phyloP scores from a whole-genome alignment of 2,888 invertebrate species.

The Anarsia innoxiella region DNA sequence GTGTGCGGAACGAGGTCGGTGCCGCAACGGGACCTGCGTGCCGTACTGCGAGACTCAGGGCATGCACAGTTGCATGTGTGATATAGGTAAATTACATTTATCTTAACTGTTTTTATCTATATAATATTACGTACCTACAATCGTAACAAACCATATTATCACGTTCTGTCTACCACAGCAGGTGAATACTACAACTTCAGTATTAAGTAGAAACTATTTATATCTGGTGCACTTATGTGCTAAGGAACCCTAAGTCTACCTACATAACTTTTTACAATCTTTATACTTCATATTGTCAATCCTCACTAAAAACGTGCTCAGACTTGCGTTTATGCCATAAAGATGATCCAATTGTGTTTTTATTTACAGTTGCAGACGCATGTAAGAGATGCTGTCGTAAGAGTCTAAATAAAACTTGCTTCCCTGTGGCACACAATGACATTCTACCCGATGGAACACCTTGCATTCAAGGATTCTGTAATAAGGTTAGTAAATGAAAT shows the following conservation, averaged over 20 bases:
- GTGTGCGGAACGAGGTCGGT: slow-evolving; percentile 94
- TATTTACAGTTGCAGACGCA: slow-evolving; percentile 84
- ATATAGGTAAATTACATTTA: slow-evolving; percentile 80
- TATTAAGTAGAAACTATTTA: no score
- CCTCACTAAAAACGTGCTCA: no score
- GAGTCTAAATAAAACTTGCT: slow-evolving; percentile 93
- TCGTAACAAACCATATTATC: no score
- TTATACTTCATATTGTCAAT: no score
- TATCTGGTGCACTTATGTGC: neutral
- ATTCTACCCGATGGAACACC: slow-evolving; percentile 95
- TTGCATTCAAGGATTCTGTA: slow-evolving; percentile 97
- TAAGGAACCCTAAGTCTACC: no score
- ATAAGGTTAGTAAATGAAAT: slow-evolving; percentile 86
- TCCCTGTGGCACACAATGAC: slow-evolving; percentile 91
- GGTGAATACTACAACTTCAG: no score
- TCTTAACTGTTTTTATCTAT: no score
- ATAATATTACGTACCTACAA: no score
- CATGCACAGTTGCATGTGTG: slow-evolving; percentile 97
- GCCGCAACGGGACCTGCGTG: slow-evolving; percentile 91
- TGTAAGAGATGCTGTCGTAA: slow-evolving; percentile 96
- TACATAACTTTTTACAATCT: no score
- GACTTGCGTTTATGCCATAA: no score
- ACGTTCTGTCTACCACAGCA: no score
- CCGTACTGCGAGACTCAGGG: slow-evolving; percentile 97
- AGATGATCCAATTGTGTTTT: no score